phyloP scores from a whole-genome alignment of 2,888 invertebrate genomes.

The Drosophila koepferae region DNA sequence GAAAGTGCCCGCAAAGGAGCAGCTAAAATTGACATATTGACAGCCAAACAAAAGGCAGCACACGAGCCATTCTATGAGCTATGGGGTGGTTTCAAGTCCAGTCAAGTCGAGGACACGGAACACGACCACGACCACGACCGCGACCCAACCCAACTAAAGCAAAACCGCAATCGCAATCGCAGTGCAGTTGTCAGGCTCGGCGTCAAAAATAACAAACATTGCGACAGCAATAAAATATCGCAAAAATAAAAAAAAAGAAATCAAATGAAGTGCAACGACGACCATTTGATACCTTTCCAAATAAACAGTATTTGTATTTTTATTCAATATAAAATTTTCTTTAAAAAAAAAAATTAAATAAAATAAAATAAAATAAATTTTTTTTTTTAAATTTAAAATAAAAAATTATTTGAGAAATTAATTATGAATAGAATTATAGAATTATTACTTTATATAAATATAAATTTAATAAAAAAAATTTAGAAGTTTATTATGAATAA shows the following conservation, averaged over 20 bases:
- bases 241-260: constrained; percentile 14
- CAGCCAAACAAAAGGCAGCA: constrained; percentile 70
- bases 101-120: neutral
- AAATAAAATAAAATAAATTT: no score
- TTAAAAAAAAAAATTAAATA: no score
- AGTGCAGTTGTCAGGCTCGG: constrained; percentile 60
- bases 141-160: constrained; percentile 7
- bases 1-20: constrained; percentile 69
- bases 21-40: constrained; percentile 77
- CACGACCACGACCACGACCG: neutral
- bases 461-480: no score
- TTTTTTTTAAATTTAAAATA: no score
- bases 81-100: constrained; percentile 40
- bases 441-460: no score
- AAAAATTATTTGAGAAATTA: no score
- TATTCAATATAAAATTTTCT: neutral
- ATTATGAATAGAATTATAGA: no score
- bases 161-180: constrained; percentile 56
- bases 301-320: neutral
- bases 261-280: neutral
- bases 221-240: constrained; percentile 76
- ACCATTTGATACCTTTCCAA: neutral
- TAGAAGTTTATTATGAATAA: no score
- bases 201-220: constrained; percentile 78
- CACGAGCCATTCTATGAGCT: constrained; percentile 31